Evolutionary conservation across 2,888 invertebrate genomes (phyloP), one percentile per base, ranked within the genome.

Genomic region (Conomelus anceps): DNA sequence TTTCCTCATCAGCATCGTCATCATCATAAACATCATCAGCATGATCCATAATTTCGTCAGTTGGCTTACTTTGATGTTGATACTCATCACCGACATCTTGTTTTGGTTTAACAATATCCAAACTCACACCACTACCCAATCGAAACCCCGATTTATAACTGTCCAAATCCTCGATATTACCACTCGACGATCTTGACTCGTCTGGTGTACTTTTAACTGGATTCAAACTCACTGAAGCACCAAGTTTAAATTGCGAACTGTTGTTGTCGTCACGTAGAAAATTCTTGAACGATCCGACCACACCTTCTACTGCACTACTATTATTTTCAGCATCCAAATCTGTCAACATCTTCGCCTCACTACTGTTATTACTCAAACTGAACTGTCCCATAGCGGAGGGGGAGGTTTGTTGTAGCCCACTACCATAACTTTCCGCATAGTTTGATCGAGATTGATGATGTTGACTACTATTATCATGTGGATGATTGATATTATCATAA

Each of bases 1-100:
- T 24, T 63, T 89, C 63, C 41, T 86, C 26, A 41, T 88, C 84
- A 86, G 24, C 23, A 22, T 87, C 84, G 26, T 89, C 89, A 24
- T 89, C 22, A 84, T 87, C 22, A 26, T 23, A 22, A n/a, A 6
- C 22, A 86, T 86, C 29, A 3, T 23, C 29, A 86, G 22, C 86
- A 22, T 86, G 11, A 1, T 85, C 85, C 85, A 85, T 23, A 22
- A 85, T 85, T 84, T 20, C 84, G 41, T 41, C 11, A 22, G 22
- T n/a, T 84, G n/a, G 20, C 41, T 41, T 17, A 17, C 13, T 41
- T 41, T 41, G 11, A 41, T 41, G 22, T 84, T 17, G 22, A 84
- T 23, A 24, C 23, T 23, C 24, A 9, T 85, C 23, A 85, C 85
- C 85, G 23, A 13, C 23, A 85, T 85, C 24, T 23, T 22, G 22